Evolutionary conservation across 2,797 vertebrate species (phyloP), one percentile per base, ranked within the genome.

Genomic region (Halcyon badia): DNA sequence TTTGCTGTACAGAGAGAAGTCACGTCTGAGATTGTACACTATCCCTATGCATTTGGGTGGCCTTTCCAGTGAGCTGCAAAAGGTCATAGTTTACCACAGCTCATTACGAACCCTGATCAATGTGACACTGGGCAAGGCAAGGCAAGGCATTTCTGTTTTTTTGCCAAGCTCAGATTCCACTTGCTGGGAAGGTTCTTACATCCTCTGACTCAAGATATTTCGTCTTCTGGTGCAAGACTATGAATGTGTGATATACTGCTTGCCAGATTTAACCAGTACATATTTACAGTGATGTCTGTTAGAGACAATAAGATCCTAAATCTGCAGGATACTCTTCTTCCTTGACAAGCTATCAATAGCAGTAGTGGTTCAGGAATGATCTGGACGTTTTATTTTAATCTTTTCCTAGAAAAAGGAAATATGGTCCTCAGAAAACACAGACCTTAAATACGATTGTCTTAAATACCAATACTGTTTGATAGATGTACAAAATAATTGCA

Each of bases 131-230:
- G 56, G 37, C 39, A 94, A 94, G 60, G 51, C 39, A 94, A 94
- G 60, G 51, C 42, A 73, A 89, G 24, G 42, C 51, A 76, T 84
- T 94, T 81, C 66, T 89, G 26, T 48, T 76, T 89, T 92, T 92
- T 49, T 90, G 51, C 89, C 89, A 93, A 92, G 39, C 60, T 90
- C 25, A 80, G 62, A 82, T 93, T 93, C 68, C 90, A 73, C 22
- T 73, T 89, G 25, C 33, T 92, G 70, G 58, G 33, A 92, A 33
- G 39, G 41, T 89, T 92, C 62, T 92, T 84, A 33, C 26, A 70
- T 75, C 57, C 71, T 49, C 41, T 64, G 33, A 46, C 68, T 84
- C 31, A 52, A 87, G 44, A 54, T 52, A 79, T 20, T 85, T 68
- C 33, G 69, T 44, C 42, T 94, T 70, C 71, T 85, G 54, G 24